phyloP scores from a whole-genome alignment of 2,797 vertebrate species.

The Octomys mimax region DNA sequence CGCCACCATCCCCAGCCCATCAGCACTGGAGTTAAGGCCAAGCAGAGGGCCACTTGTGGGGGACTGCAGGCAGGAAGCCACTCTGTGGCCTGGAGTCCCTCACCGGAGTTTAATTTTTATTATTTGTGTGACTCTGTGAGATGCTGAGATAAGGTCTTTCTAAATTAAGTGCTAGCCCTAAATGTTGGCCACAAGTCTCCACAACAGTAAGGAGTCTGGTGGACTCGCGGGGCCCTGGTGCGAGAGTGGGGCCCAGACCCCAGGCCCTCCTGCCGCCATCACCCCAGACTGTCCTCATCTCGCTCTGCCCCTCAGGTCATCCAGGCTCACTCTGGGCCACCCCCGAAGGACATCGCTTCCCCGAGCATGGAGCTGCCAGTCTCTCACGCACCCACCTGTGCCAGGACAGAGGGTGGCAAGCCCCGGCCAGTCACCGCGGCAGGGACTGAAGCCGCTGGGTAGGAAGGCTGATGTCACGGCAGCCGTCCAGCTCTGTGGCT shows the following conservation, averaged over 20 bases:
- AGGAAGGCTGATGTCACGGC: too few relatives aligned
- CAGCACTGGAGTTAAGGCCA: not conserved
- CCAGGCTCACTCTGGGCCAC: not conserved
- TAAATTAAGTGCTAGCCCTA: not conserved
- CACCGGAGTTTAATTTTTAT: not conserved
- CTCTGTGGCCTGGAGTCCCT: not conserved
- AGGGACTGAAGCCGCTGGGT: not conserved
- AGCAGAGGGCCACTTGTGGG: not conserved
- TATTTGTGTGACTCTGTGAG: slow-evolving; percentile 19
- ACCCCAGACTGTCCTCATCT: not conserved
- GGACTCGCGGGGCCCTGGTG: accelerated
- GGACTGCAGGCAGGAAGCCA: accelerated
- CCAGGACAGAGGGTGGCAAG: too few relatives aligned
- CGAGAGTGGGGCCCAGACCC: not conserved
- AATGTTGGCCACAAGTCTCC: not conserved
- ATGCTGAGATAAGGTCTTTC: not conserved
- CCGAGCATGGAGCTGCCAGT: too few relatives aligned
- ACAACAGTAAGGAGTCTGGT: not conserved
- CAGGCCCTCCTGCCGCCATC: not conserved
- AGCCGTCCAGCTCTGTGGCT: not conserved
- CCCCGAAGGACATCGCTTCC: not conserved
- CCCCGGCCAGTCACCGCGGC: not conserved
- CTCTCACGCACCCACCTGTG: not conserved
- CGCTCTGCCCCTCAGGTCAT: not conserved
- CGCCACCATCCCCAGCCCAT: accelerated